Evolutionary conservation across 2,888 invertebrate species (phyloP).

Genomic region (Acanthopleura granulata): DNA sequence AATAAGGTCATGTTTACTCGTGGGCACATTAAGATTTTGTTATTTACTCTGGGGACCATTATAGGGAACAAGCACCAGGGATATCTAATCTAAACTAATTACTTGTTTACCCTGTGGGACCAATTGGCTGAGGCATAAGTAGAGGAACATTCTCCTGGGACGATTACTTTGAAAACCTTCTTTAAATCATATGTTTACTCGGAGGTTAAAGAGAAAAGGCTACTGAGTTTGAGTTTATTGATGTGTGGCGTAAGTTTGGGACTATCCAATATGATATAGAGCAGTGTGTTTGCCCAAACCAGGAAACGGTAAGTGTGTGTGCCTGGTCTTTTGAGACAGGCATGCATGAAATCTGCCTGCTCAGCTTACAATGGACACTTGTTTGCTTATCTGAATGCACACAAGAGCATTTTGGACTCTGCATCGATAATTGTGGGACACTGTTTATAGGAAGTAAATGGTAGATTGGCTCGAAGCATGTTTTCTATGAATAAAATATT

Average conservation of each 20-base stretch:
- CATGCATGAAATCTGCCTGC: conserved; percentile 14
- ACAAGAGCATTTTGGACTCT: not conserved
- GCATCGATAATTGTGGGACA: not conserved
- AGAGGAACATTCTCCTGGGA: not conserved
- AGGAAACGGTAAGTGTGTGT: not conserved
- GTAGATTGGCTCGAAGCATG: conserved; percentile 3
- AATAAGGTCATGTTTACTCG: not conserved
- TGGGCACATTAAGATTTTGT: not conserved
- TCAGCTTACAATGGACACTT: not conserved
- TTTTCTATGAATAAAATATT: conserved; percentile 14
- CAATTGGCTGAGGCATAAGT: not conserved
- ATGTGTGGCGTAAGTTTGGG: not conserved
- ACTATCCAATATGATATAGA: not conserved
- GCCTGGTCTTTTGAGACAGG: not conserved
- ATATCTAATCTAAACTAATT: conserved; percentile 9
- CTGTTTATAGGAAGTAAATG: conserved; percentile 1
- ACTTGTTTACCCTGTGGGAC: not conserved
- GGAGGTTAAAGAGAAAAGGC: not conserved
- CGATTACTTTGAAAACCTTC: conserved; percentile 1
- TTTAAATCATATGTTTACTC: conserved; percentile 4
- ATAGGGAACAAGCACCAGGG: not conserved
- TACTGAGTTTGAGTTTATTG: conserved; percentile 10
- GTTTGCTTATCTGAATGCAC: not conserved
- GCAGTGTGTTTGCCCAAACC: conserved; percentile 14
- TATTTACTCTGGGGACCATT: not conserved